These are phyloP conservation scores for Okamejei kenojei DNA, from an alignment of 2,797 vertebrate species.

Conservation along the genomic window DNA sequence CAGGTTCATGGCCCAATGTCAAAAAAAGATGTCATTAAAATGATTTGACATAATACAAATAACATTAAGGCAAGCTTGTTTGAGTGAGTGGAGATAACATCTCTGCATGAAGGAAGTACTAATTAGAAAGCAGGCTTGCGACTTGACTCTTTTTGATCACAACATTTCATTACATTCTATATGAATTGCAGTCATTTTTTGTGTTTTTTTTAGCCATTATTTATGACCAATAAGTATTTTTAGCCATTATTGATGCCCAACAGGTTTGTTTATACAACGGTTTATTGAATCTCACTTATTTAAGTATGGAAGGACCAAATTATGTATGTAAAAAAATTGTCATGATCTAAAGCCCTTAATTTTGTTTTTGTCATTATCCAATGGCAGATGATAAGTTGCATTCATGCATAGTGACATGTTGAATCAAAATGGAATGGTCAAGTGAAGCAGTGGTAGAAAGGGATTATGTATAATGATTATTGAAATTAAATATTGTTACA, in stretches of 20 bases:
- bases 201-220: not conserved
- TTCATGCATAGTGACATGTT: not conserved
- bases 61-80: not conserved
- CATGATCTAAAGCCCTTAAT: not conserved
- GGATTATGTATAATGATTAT: not conserved
- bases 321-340: not conserved
- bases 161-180: not conserved
- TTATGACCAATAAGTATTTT: not conserved
- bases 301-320: not conserved
- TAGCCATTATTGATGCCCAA: not conserved
- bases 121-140: not conserved
- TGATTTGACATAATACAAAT: not conserved
- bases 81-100: not conserved
- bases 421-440: not conserved
- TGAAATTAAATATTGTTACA: not conserved
- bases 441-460: not conserved
- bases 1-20: too few relatives aligned
- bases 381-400: not conserved
- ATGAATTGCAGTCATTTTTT: not conserved
- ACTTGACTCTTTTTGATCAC: not conserved
- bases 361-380: not conserved
- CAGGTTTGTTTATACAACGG: not conserved
- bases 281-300: not conserved
- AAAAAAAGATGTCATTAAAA: not conserved
- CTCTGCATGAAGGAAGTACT: not conserved